Conservation (phyloP, 64 coral and sea anemone genomes). For the Catalaphyllia jardinei region DNA sequence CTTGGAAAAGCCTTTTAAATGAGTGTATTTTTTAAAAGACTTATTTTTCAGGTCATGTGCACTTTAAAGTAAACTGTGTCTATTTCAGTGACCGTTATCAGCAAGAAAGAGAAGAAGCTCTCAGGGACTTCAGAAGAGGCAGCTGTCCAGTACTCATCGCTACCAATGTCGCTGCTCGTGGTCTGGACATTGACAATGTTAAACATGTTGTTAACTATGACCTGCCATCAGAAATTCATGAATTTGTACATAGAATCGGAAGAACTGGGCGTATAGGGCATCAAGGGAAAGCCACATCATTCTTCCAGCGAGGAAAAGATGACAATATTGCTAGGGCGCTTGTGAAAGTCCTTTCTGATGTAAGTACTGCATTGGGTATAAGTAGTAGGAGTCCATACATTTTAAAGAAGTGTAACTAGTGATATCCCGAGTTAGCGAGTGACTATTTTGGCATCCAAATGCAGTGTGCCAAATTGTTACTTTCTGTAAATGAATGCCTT, state of each 20-base stretch:
- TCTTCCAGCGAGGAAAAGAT: conserved; percentile 85
- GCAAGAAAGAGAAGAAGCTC: conserved; percentile 89
- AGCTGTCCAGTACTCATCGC: conserved; percentile 84
- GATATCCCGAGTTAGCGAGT: too few species aligned
- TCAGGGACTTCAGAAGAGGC: conserved; percentile 82
- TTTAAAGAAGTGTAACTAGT: too few species aligned
- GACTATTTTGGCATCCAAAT: too few species aligned
- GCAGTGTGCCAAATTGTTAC: too few species aligned
- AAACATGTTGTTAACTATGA: conserved; percentile 97
- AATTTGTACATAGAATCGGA: conserved; percentile 91
- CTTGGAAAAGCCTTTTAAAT: too few species aligned
- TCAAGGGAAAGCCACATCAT: conserved; percentile 81
- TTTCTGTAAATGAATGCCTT: too few species aligned
- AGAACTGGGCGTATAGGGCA: conserved; percentile 93
- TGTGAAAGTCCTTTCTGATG: conserved; percentile 95
- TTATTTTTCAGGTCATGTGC: too few species aligned
- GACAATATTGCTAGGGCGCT: conserved; percentile 84
- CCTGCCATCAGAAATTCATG: conserved; percentile 84
- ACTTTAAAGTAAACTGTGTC: background rate
- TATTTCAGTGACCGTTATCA: conserved; percentile 80
- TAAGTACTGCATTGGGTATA: conserved; percentile 39
- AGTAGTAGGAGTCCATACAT: too few species aligned
- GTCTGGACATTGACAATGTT: conserved; percentile 86
- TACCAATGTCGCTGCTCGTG: conserved; percentile 93
- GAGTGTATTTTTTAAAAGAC: too few species aligned